Evolutionary conservation across 1,140 invertebrate species (phyloP).

Genomic region (Phthorimaea operculella): DNA sequence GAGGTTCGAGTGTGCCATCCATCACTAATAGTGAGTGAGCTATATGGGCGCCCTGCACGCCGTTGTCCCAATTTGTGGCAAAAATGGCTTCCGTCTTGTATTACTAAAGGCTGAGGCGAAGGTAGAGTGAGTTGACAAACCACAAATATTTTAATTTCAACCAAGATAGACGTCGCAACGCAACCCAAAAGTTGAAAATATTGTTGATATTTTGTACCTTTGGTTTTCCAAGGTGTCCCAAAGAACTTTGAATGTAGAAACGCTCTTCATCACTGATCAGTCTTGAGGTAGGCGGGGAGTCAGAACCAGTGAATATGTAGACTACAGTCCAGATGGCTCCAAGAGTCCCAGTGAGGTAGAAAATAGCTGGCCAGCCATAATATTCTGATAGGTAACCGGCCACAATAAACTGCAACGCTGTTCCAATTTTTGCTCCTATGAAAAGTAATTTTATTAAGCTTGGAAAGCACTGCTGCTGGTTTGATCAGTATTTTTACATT

Average conservation of each 20-base stretch:
- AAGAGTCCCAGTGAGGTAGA: background rate
- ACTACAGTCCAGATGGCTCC: background rate
- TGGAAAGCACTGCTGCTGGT: too few relatives aligned
- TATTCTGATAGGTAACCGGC: background rate
- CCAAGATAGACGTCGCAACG: too few relatives aligned
- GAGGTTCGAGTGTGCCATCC: too few relatives aligned
- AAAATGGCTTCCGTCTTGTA: too few relatives aligned
- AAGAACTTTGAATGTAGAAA: slow-evolving; percentile 66
- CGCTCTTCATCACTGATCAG: slow-evolving; percentile 68
- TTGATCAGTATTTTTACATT: too few relatives aligned
- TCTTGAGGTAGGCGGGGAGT: background rate
- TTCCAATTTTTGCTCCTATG: slow-evolving; percentile 8
- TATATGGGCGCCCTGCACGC: too few relatives aligned
- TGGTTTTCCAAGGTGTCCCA: slow-evolving; percentile 39
- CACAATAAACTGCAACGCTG: background rate
- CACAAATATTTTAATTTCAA: too few relatives aligned
- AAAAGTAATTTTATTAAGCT: background rate
- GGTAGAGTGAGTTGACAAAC: too few relatives aligned
- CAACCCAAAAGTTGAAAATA: too few relatives aligned
- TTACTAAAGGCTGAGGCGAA: too few relatives aligned
- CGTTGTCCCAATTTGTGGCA: too few relatives aligned
- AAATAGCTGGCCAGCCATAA: background rate
- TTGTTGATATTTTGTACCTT: slow-evolving; percentile 28
- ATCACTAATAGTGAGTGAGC: too few relatives aligned
- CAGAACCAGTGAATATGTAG: background rate